Evolutionary conservation across 2,113 vertebrate species (phyloP), one percentile per base, ranked within the genome.

Genomic region (Dasyornis broadbenti): DNA sequence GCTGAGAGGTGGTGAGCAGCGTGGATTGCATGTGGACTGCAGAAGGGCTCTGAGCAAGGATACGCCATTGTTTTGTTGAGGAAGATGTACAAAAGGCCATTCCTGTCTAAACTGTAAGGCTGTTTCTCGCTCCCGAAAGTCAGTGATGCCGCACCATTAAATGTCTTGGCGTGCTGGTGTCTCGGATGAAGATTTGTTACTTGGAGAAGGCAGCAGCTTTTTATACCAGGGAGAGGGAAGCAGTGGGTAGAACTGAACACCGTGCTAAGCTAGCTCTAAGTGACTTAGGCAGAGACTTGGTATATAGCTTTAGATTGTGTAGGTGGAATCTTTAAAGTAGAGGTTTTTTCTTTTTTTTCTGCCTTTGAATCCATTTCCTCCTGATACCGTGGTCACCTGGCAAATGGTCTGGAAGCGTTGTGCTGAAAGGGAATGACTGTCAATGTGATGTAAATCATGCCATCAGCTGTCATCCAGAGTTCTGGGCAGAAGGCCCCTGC

Each of bases 291-390:
- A 60, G 57, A 39, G 27, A 52, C 8, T 60, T 69, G 44, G 4
- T 7, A 1, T 0, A 0, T 9, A 28, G 20, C 10, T 64, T 50
- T 59, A 63, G 11, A 6, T 47, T 26, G 10, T 13, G 4, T 5
- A 35, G 23, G 3, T 82, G 28, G 27, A 78, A 60, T 31, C 11
- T 69, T 44, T 30, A 47, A 81, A 24, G 53, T 15, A 39, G 20
- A 1, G n/a, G n/a, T 49, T 11, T 61, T 35, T 7, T 4, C 35
- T 21, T 42, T 45, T 53, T 77, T 66, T 70, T 2, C 35, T 50
- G 23, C n/a, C 18, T 83, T 63, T 60, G 31, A 40, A 28, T 61
- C 28, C 3, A 3, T 63, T 76, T 82, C 22, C 17, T 66, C 17
- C 6, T 15, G 33, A 14, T 64, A 10, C 24, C 6, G 1, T 9